Conservation (phyloP, 2,888 invertebrate species). For the Catotricha subobsoleta region DNA sequence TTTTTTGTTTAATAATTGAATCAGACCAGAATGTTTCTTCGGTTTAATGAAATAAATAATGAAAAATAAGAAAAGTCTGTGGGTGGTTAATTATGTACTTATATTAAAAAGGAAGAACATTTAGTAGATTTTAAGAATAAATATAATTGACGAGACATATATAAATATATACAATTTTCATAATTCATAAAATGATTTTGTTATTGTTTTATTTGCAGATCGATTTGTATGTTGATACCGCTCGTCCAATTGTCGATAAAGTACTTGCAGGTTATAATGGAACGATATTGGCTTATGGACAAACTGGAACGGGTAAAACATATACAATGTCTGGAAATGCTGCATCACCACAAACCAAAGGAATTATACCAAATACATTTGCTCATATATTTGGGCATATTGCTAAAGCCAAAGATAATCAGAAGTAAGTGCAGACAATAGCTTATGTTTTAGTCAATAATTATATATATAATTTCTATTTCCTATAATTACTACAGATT, state of each 20-base stretch:
- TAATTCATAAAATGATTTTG: background rate
- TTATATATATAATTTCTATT: no score
- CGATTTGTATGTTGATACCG: conserved; percentile 91
- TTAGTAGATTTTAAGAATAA: no score
- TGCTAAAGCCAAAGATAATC: conserved; percentile 77
- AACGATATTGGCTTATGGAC: conserved; percentile 75
- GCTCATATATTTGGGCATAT: conserved; percentile 98
- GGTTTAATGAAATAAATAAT: no score
- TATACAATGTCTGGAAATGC: conserved; percentile 95
- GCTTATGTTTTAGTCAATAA: conserved; percentile 4
- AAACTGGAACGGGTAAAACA: conserved; percentile 96
- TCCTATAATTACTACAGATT: conserved; percentile 40
- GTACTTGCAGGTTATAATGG: conserved; percentile 95
- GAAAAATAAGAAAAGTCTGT: no score
- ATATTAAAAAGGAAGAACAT: background rate
- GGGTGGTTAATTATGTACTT: background rate
- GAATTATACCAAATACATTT: conserved; percentile 97
- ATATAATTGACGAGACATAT: no score
- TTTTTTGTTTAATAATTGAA: no score
- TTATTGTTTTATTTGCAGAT: conserved; percentile 34
- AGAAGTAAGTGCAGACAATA: conserved; percentile 44
- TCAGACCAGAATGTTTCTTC: no score
- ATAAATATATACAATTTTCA: no score
- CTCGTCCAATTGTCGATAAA: conserved; percentile 67
- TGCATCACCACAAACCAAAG: conserved; percentile 71